phyloP scores from a whole-genome alignment of 2,113 vertebrate genomes.

The Crotalus viridis region DNA sequence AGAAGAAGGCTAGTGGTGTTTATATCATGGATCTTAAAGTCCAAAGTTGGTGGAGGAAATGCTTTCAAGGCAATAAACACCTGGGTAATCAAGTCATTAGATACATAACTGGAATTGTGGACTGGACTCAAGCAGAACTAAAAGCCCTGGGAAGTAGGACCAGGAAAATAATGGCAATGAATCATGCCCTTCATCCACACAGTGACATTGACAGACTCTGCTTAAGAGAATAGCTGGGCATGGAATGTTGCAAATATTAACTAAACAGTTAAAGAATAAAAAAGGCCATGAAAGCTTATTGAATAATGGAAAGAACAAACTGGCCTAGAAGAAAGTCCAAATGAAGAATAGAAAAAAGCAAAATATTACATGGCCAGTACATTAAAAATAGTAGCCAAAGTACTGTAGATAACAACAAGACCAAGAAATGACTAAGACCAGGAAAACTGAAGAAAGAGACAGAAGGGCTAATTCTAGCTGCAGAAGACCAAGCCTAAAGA shows the following conservation, averaged over 20 bases:
- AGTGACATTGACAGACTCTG: not conserved
- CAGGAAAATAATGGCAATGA: not conserved
- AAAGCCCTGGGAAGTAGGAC: not conserved
- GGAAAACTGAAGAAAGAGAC: not conserved
- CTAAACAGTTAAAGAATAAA: not conserved
- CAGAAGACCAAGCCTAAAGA: not conserved
- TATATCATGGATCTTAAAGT: not conserved
- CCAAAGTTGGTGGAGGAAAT: not conserved
- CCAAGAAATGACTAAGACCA: not conserved
- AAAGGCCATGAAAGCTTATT: not conserved
- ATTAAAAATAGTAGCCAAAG: not conserved
- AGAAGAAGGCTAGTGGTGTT: not conserved
- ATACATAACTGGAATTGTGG: not conserved
- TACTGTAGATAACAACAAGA: not conserved
- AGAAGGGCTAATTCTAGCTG: not conserved
- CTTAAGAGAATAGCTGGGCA: not conserved
- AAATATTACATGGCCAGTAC: not conserved
- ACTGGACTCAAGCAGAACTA: not conserved
- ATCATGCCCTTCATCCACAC: not conserved
- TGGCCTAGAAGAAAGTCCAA: not conserved
- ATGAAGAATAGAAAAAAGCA: not conserved
- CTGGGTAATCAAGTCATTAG: not conserved
- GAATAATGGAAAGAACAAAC: not conserved
- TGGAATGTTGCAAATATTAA: not conserved
- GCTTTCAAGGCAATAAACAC: not conserved